Evolutionary conservation across 1,140 invertebrate species (phyloP), one percentile per base, ranked within the genome.

Genomic region (Drosophila asahinai): DNA sequence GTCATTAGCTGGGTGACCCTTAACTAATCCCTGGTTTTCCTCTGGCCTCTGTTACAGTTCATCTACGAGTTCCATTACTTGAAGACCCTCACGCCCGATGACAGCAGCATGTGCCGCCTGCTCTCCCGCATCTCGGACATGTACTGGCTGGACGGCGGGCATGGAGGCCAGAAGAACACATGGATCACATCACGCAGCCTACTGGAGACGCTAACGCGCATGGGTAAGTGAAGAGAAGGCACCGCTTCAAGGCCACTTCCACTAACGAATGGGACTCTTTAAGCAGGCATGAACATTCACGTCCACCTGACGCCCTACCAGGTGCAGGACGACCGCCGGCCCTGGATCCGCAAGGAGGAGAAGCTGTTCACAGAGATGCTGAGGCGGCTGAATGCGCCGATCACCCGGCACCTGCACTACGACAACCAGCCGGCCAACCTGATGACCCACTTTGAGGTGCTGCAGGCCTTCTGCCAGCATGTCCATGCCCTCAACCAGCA

Each of bases 111-210:
- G 91, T 94, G 94, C 76, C 93, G 93, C 49, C 93, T 97, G 60
- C 94, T 96, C 3, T 93, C 93, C 19, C 94, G 94, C 49, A 96
- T 97, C 38, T 94, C 94, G 65, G 94, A 95, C 67, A 96, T 98
- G 94, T 97, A 96, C 93, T 98, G 97, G 97, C 92, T 98, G 71
- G 97, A 98, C 94, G 97, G 97, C 25, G 97, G 97, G 0, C 97
- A 98, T 93, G 95, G 95, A 43, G 97, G 97, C 54, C 95, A 95
- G 9, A 96, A 96, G 91, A 96, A 97, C 92, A 97, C 96, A 7
- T 98, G 97, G 97, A 95, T 98, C 61, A 97, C 96, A 12, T 95
- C 97, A 4, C 92, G 94, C 75, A 94, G 94, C 60, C 93, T 97
- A 7, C 93, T 98, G 12, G 94, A 96, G 90, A 96, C 95, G 1